Percentiles rank a stretch among this genome's conserved stretches.
Evolutionary conservation across 2,113 vertebrate genomes (phyloP).

Genomic region (Sakesphorus luctuosus): DNA sequence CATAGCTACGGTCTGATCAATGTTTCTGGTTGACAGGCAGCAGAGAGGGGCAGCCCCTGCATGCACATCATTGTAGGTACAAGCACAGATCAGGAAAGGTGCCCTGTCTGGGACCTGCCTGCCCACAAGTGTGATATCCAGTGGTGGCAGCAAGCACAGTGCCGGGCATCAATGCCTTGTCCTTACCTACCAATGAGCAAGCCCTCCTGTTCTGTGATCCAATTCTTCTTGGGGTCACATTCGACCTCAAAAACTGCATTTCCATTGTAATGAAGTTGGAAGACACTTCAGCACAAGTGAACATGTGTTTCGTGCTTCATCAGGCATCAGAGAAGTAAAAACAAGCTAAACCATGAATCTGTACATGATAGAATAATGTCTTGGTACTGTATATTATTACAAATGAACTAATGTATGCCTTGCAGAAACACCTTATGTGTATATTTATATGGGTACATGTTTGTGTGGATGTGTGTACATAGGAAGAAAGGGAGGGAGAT

Average conservation of each 20-base stretch:
- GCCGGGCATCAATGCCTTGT: neutral
- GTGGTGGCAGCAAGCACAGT: neutral
- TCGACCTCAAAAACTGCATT: neutral
- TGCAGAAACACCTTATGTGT: constrained; percentile 7
- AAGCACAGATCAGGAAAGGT: neutral
- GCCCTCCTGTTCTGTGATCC: rapidly evolving
- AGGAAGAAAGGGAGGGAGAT: neutral
- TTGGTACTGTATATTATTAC: constrained; percentile 33
- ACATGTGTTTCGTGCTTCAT: neutral
- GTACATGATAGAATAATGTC: neutral
- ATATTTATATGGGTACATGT: neutral
- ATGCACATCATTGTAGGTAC: rapidly evolving
- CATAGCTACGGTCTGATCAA: neutral
- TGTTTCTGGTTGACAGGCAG: neutral
- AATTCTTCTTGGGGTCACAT: neutral
- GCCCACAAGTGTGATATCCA: neutral
- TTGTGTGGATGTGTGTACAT: neutral
- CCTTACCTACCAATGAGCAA: neutral
- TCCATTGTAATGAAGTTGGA: neutral
- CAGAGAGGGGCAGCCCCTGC: rapidly evolving
- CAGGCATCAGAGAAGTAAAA: constrained; percentile 38
- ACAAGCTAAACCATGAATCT: neutral
- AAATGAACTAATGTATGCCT: neutral
- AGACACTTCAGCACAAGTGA: neutral
- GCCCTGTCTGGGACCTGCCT: neutral